These are phyloP conservation scores for Phasianus colchicus DNA, from an alignment of 2,113 vertebrate genomes.

Conservation along the genomic window DNA sequence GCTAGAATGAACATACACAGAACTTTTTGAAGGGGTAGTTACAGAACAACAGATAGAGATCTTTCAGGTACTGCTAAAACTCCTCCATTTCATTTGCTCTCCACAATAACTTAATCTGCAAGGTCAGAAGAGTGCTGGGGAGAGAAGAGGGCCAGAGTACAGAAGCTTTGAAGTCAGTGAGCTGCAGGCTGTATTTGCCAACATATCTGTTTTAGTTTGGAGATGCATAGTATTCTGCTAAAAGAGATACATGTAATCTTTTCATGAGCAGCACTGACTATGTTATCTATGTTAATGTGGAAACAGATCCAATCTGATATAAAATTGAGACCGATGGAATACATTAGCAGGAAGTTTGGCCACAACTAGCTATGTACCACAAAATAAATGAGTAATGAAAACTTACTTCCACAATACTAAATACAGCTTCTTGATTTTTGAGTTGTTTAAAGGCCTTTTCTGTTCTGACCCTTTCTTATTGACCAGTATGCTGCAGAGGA, in stretches of 20 bases:
- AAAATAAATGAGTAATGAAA: background rate
- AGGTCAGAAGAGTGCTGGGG: rapidly evolving
- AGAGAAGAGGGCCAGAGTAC: background rate
- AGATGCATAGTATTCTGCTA: background rate
- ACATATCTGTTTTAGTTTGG: background rate
- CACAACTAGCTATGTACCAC: background rate
- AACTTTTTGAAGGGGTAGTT: background rate
- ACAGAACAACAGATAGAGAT: background rate
- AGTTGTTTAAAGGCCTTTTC: background rate
- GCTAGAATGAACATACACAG: background rate
- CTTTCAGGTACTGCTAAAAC: background rate
- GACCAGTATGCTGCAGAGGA: background rate
- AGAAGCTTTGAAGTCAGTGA: background rate
- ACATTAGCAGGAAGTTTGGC: background rate
- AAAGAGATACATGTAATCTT: background rate
- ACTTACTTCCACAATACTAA: background rate
- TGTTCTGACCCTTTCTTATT: background rate
- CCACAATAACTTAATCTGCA: background rate
- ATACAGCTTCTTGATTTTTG: background rate
- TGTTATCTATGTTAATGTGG: background rate
- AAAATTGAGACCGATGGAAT: background rate
- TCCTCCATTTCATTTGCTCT: background rate
- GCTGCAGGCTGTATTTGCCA: background rate
- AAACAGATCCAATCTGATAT: background rate
- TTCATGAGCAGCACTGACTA: background rate